phyloP scores from a whole-genome alignment of 2,888 invertebrate genomes.

The Andrena hattorfiana region DNA sequence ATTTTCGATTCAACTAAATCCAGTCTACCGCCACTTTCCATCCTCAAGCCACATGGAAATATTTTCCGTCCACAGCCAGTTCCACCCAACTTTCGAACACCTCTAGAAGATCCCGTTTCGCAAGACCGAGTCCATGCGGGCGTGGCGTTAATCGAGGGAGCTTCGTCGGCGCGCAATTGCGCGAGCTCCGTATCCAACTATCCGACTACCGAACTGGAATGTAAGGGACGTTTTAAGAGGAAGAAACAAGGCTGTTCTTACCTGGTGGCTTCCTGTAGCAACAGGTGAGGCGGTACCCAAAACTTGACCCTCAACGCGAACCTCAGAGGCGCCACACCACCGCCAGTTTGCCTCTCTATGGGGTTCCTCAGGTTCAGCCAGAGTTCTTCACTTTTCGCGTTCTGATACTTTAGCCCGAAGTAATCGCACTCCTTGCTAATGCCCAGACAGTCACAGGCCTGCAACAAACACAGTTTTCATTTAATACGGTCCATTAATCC shows the following conservation, averaged over 20 bases:
- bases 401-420: constrained; percentile 92
- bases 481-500: background rate
- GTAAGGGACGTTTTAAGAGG: background rate
- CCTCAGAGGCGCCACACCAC: constrained; percentile 88
- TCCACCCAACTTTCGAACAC: background rate
- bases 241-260: constrained; percentile 79
- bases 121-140: background rate
- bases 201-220: too few relatives aligned
- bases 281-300: constrained; percentile 95
- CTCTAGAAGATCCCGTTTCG: background rate
- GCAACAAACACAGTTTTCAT: constrained; percentile 54
- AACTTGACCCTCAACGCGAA: constrained; percentile 93
- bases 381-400: constrained; percentile 90
- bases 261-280: constrained; percentile 94
- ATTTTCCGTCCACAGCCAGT: too few relatives aligned
- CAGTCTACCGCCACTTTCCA: background rate
- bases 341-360: constrained; percentile 91
- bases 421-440: constrained; percentile 95
- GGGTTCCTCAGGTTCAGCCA: constrained; percentile 96
- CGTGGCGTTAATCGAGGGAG: background rate
- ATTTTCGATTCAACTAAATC: constrained; percentile 42
- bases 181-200: background rate
- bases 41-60: background rate
- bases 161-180: background rate
- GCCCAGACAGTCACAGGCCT: constrained; percentile 94